phyloP scores from a whole-genome alignment of 2,113 vertebrate genomes.

The Ginglymostoma cirratum region DNA sequence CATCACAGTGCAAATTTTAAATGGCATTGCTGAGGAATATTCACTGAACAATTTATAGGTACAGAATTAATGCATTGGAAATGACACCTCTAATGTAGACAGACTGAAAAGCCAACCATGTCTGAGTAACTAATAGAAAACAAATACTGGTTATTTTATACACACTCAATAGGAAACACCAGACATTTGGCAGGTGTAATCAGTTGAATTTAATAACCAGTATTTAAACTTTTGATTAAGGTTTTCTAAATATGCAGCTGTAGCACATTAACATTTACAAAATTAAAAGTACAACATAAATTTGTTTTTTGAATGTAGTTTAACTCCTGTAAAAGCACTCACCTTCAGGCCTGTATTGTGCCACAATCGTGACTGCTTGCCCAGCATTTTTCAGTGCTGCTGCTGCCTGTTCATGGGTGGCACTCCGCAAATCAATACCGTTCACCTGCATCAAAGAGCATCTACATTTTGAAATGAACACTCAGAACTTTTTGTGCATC shows the following conservation, averaged over 20 bases:
- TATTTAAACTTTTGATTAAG: not conserved
- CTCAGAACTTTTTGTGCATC: not conserved
- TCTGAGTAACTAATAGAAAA: not conserved
- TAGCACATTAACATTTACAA: not conserved
- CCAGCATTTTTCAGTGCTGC: conserved; percentile 89
- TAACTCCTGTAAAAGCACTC: conserved; percentile 43
- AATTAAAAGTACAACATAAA: not conserved
- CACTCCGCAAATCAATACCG: conserved; percentile 79
- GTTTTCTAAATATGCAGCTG: not conserved
- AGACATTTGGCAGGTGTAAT: not conserved
- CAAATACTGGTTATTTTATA: not conserved
- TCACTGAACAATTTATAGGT: not conserved
- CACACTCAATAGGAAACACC: not conserved
- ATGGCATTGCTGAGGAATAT: not conserved
- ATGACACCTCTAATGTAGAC: not conserved
- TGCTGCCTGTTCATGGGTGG: conserved; percentile 92
- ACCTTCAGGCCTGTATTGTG: conserved; percentile 95
- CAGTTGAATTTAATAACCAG: not conserved
- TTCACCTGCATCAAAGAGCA: conserved; percentile 69
- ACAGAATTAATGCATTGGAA: not conserved
- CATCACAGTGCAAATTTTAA: not conserved
- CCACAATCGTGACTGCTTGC: conserved; percentile 88
- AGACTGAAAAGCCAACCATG: not conserved
- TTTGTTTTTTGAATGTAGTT: not conserved
- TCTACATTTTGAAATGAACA: not conserved